Evolutionary conservation across 2,797 vertebrate species (phyloP).

Genomic region (Gymnothorax javanicus): DNA sequence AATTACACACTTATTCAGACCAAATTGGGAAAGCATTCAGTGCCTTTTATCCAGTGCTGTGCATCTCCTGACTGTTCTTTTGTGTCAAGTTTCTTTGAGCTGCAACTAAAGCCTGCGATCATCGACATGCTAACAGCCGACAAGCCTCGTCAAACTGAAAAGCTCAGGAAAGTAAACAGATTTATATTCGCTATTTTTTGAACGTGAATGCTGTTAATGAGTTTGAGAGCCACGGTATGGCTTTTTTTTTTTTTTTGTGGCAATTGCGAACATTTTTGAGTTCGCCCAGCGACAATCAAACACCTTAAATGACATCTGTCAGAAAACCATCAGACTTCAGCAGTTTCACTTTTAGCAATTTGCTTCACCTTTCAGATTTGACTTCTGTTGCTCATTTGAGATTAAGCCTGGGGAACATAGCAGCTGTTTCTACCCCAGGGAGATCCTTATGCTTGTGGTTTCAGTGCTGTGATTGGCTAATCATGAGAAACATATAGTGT

Average conservation of each 20-base stretch:
- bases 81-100: background rate
- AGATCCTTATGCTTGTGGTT: background rate
- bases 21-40: background rate
- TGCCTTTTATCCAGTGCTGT: background rate
- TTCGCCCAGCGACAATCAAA: background rate
- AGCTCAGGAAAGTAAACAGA: background rate
- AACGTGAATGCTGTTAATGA: background rate
- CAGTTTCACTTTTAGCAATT: background rate
- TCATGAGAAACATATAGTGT: background rate
- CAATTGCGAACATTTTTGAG: constrained; percentile 5
- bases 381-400: background rate
- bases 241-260: background rate
- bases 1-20: constrained; percentile 18
- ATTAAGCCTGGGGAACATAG: background rate
- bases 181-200: constrained; percentile 14
- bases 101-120: background rate
- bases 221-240: background rate
- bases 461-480: constrained; percentile 13
- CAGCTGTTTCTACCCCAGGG: background rate
- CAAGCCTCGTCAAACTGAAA: background rate
- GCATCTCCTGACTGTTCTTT: constrained; percentile 8
- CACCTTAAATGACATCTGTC: constrained; percentile 30
- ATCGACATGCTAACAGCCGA: background rate
- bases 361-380: background rate
- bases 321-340: background rate